These are phyloP conservation scores for Cyanistes caeruleus DNA, from an alignment of 2,113 vertebrate species.

Conservation along the genomic window DNA sequence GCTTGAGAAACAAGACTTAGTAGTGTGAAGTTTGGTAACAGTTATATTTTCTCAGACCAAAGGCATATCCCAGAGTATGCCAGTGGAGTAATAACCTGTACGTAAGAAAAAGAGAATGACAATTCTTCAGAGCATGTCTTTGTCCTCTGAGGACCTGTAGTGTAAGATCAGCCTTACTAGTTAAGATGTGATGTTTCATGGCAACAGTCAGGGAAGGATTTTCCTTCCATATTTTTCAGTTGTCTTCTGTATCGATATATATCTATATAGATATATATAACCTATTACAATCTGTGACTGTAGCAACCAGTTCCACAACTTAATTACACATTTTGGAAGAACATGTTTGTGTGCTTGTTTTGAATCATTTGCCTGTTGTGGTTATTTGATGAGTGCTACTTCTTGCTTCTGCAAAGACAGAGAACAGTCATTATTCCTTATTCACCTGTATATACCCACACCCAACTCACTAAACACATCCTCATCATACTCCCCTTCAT, in stretches of 20 bases:
- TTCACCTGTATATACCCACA: not conserved
- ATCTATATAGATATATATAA: not conserved
- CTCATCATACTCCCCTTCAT: not conserved
- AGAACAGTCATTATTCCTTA: not conserved
- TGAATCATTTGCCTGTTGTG: not conserved
- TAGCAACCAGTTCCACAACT: not conserved
- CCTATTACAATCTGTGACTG: not conserved
- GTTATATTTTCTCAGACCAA: not conserved
- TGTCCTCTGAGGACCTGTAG: not conserved
- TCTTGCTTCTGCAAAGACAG: not conserved
- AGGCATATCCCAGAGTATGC: not conserved
- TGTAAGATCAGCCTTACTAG: not conserved
- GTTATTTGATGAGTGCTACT: not conserved
- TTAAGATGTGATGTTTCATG: not conserved
- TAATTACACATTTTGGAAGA: not conserved
- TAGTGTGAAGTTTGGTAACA: not conserved
- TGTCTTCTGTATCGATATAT: not conserved
- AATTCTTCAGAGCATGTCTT: not conserved
- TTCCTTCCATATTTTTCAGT: not conserved
- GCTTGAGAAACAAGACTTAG: not conserved
- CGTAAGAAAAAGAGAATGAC: not conserved
- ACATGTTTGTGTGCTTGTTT: not conserved
- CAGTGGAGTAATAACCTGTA: not conserved
- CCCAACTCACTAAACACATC: not conserved
- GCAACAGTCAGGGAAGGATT: not conserved